Base-by-base conservation (phyloP, 1,140 invertebrate genomes). In the Penaeus chinensis region DNA sequence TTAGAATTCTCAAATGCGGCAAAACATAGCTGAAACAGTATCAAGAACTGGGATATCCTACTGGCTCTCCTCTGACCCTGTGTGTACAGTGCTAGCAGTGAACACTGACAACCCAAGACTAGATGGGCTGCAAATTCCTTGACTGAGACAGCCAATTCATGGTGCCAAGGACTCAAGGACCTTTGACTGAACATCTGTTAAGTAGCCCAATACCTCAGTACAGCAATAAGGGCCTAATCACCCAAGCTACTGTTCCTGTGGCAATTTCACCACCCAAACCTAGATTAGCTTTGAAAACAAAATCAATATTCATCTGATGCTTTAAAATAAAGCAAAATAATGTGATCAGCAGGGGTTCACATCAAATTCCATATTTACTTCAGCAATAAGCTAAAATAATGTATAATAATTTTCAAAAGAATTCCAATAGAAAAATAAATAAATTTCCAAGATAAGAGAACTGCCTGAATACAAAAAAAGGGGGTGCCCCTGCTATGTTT, bases 301-400 rank as follows among this genome's bases (percentile, higher is more conserved):
- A 24, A 74, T 74, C 27, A 74, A 74, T 74, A 37, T 37, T 74
- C 71, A 37, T 37, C 71, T 74, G 27, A 82, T 82, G 81, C 81
- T 82, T 82, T 65, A 69, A 82, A 74, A 27, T 74, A 74, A 74
- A 74, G 71, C 71, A 74, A 74, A 74, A 37, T 74, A 74, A 74
- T 24, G 42, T 74, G 42, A 74, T 74, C 27, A 74, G 71, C 71
- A 74, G 71, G 27, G 42, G 71, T 74, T 74, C 71, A 74, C 71
- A 27, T 74, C 42, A 32, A 37, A 66, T 66, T 47, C 63, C 69
- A 82, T 18, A 27, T 62, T 65, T 82, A 82, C 63, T 66, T 82
- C 65, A 82, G 81, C 81, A 82, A 54, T 24, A 69, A 66, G 81
- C 81, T 82, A 82, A 82, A 82, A 82, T 82, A 82, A 19, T 69